Evolutionary conservation across 2,797 vertebrate genomes (phyloP), one percentile per base, ranked within the genome.

Genomic region (Euphonia xanthogaster): DNA sequence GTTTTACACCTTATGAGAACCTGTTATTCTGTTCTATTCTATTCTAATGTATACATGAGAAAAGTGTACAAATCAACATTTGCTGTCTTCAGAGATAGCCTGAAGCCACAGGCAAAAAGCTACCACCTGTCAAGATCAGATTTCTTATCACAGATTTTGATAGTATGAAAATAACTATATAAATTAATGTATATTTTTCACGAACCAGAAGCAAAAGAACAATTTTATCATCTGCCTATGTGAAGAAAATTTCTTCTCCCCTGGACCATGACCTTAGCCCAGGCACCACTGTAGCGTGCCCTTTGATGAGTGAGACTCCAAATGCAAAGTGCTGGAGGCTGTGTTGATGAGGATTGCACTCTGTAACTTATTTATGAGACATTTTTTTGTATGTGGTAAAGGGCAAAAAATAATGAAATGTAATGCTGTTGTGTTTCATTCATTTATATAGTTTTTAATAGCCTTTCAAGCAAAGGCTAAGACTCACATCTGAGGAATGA

Each of bases 321-420:
- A 94, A 94, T 79, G 60, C 84, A 42, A 92, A 87, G 70, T 50
- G 60, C 78, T 86, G 53, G 55, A 92, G 87, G 91, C 77, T 78
- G 37, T 82, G 63, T 72, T 94, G 93, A 88, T 94, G 88, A 95
- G 62, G 47, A 81, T 67, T 96, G 83, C 50, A 77, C 60, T 84
- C 65, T 88, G n/a, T 86, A 95, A 94, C 66, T 94, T 95, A 96
- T 95, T 95, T 93, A 96, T 95, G 75, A 92, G 81, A n/a, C 6
- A 24, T 55, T 62, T 85, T 86, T 81, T 78, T 62, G 33, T 75
- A 39, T 48, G 44, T 33, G 70, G 66, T 70, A 95, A 97, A 96
- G 89, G 85, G 62, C 66, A 94, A 85, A 86, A 76, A 87, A 94
- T 92, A 95, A 95, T 84, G 72, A 96, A 94, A 95, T 1, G 0